phyloP scores from a whole-genome alignment of 2,888 invertebrate genomes.

The Megalurothrips usitatus region DNA sequence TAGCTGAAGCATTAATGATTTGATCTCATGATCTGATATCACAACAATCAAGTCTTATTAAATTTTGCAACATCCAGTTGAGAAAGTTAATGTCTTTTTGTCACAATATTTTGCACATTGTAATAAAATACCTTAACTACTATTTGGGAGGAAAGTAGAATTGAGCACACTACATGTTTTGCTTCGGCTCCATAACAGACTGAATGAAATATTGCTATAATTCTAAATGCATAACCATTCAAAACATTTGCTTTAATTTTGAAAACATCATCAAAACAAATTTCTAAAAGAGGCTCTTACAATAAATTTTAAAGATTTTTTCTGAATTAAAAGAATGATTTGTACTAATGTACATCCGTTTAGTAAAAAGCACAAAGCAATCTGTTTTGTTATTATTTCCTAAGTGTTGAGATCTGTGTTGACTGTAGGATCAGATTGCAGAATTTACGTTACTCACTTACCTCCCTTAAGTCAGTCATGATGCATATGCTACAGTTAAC shows the following conservation, averaged over 20 bases:
- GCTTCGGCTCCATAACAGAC: conserved; percentile 1
- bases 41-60: conserved; percentile 23
- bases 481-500: neutral
- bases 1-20: conserved; percentile 11
- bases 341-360: neutral
- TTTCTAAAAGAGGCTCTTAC: neutral
- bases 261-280: neutral
- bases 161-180: conserved; percentile 16
- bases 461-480: neutral
- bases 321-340: conserved; percentile 9
- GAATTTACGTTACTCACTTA: neutral
- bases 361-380: neutral
- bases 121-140: conserved; percentile 24
- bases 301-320: neutral
- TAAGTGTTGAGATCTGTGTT: neutral
- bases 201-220: conserved; percentile 11
- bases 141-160: conserved; percentile 16
- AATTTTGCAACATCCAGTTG: conserved; percentile 25
- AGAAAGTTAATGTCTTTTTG: conserved; percentile 25
- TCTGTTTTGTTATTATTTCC: neutral
- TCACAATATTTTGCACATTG: conserved; percentile 17
- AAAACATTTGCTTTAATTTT: neutral
- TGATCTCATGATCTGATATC: conserved; percentile 25
- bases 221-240: neutral
- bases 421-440: neutral